Conservation (phyloP, 2,113 vertebrate species). For the Centropristis striata region DNA sequence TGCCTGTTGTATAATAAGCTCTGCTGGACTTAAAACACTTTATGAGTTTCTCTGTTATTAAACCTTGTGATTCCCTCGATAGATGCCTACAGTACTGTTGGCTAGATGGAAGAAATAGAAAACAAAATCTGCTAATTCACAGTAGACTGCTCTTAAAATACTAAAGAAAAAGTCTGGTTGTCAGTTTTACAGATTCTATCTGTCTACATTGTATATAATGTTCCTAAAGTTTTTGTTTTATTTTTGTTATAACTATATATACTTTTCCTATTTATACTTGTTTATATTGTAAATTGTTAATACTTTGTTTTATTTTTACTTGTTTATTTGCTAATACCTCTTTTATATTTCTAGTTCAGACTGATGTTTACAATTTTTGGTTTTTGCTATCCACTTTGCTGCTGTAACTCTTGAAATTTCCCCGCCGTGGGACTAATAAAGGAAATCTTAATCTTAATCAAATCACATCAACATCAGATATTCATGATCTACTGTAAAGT, state of each 20-base stretch:
- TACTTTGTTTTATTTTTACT: too few relatives aligned
- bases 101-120: neutral
- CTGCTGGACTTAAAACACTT: constrained; percentile 51
- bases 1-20: constrained; percentile 64
- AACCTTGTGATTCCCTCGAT: constrained; percentile 41
- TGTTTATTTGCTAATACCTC: too few relatives aligned
- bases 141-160: neutral
- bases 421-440: too few relatives aligned
- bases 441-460: neutral
- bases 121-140: neutral
- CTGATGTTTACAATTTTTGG: too few relatives aligned
- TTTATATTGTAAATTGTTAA: too few relatives aligned
- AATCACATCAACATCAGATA: neutral
- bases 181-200: neutral
- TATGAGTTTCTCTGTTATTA: constrained; percentile 45
- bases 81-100: neutral
- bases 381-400: too few relatives aligned
- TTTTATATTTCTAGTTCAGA: too few relatives aligned
- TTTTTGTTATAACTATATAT: too few relatives aligned
- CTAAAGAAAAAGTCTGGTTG: neutral
- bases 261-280: too few relatives aligned
- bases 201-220: too few relatives aligned
- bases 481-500: neutral
- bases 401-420: too few relatives aligned
- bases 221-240: too few relatives aligned